These are phyloP conservation scores for Branchellion lobata DNA, from an alignment of 2,888 invertebrate species.

Conservation along the genomic window DNA sequence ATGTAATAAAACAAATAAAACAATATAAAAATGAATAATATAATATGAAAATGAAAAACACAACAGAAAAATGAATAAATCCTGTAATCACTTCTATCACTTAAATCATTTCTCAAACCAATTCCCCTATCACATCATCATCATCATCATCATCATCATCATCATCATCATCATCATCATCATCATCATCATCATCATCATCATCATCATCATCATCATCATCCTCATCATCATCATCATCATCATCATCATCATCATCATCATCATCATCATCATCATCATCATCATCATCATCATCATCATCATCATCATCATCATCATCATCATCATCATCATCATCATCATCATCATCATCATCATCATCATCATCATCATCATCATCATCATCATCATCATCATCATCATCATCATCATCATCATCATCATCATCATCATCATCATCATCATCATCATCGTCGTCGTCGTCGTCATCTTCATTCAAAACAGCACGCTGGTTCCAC, in stretches of 20 bases:
- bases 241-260: constrained; percentile 39
- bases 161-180: constrained; percentile 39
- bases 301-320: constrained; percentile 34
- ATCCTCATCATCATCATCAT: constrained; percentile 35
- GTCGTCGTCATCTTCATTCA: constrained; percentile 12
- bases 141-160: constrained; percentile 35
- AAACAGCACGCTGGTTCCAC: constrained; percentile 52
- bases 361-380: constrained; percentile 34
- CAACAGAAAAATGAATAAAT: too few species aligned
- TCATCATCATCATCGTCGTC: constrained; percentile 13
- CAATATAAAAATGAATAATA: too few species aligned
- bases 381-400: constrained; percentile 24
- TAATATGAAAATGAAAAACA: too few species aligned
- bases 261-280: constrained; percentile 43
- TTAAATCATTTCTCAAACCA: not conserved
- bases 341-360: constrained; percentile 24
- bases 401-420: not conserved
- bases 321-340: constrained; percentile 13
- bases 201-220: constrained; percentile 32
- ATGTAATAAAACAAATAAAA: too few species aligned
- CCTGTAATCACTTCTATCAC: too few species aligned
- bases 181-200: constrained; percentile 35
- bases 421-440: constrained; percentile 21
- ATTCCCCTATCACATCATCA: not conserved
- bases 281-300: constrained; percentile 42